Conservation (phyloP, 92 coral and sea anemone genomes). For the Umimayanthus kanabou region DNA sequence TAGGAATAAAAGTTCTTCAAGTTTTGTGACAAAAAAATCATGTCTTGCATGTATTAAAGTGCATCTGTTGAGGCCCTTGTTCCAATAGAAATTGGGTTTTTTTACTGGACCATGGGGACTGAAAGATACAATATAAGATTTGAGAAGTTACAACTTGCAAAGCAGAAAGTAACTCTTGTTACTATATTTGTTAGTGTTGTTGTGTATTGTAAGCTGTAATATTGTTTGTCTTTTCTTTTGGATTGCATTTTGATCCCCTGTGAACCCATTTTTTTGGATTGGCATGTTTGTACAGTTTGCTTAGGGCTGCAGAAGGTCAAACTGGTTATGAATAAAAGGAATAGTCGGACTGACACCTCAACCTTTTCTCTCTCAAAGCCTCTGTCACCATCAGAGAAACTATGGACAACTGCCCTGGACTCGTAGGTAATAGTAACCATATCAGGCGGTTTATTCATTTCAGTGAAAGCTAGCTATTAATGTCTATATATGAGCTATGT, state of each 20-base stretch:
- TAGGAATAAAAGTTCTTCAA: not conserved
- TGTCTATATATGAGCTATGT: not conserved
- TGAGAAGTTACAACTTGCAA: not conserved
- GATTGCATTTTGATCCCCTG: not conserved
- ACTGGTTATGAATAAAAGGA: slow-evolving; percentile 3
- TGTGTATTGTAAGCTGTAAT: not conserved
- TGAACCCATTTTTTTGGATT: not conserved
- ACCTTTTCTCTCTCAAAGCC: slow-evolving; percentile 83
- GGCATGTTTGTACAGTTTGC: not conserved
- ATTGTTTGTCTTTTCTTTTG: not conserved
- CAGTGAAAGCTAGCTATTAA: not conserved
- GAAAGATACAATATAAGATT: too few relatives aligned
- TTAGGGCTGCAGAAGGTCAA: slow-evolving; percentile 33
- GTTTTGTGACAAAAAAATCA: not conserved
- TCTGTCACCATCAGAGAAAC: slow-evolving; percentile 47
- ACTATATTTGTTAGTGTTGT: too few relatives aligned
- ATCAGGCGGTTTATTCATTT: slow-evolving; percentile 2
- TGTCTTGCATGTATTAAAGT: not conserved
- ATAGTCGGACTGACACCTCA: slow-evolving; percentile 63
- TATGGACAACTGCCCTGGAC: slow-evolving; percentile 43
- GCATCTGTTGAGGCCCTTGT: not conserved
- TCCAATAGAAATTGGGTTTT: too few relatives aligned
- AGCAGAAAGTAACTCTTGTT: not conserved
- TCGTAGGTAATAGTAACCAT: slow-evolving; percentile 26
- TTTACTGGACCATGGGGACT: not conserved